These are phyloP conservation scores for Enteromius trimaculatus DNA, from an alignment of 2,797 vertebrate species.

Conservation along the genomic window DNA sequence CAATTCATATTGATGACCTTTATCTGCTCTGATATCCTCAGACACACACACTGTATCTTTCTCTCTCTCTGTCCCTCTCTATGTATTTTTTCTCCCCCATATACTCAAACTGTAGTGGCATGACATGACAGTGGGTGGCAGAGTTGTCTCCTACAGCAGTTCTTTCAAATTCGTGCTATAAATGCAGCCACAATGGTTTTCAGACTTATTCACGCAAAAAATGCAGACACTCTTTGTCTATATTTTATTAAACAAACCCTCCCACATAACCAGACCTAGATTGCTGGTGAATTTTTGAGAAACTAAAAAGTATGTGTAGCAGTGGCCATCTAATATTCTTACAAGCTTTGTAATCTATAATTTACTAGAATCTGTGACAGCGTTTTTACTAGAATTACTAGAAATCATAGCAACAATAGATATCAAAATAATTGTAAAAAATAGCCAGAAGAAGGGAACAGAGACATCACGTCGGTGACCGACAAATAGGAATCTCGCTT, in stretches of 20 bases:
- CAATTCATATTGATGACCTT: neutral
- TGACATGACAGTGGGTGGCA: slow-evolving; percentile 28
- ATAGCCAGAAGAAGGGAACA: no score
- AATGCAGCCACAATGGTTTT: neutral
- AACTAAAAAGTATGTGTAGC: neutral
- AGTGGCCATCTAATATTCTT: neutral
- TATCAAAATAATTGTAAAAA: neutral
- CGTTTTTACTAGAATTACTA: neutral
- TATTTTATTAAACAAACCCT: neutral
- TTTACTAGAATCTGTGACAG: neutral
- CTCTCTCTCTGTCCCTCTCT: neutral
- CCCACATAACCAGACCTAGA: neutral
- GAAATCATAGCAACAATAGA: neutral
- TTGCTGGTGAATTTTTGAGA: neutral
- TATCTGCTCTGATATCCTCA: slow-evolving; percentile 15
- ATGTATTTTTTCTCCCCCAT: neutral
- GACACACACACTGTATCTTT: slow-evolving; percentile 1
- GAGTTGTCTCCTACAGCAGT: slow-evolving; percentile 21
- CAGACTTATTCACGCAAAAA: slow-evolving; percentile 3
- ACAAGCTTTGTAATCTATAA: neutral
- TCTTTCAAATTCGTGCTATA: slow-evolving; percentile 12
- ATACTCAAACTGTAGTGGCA: slow-evolving; percentile 12
- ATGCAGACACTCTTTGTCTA: neutral
- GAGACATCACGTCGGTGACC: no score
- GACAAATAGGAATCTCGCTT: no score